Base-by-base conservation (phyloP, 2,113 vertebrate genomes). In the Sula dactylatra region DNA sequence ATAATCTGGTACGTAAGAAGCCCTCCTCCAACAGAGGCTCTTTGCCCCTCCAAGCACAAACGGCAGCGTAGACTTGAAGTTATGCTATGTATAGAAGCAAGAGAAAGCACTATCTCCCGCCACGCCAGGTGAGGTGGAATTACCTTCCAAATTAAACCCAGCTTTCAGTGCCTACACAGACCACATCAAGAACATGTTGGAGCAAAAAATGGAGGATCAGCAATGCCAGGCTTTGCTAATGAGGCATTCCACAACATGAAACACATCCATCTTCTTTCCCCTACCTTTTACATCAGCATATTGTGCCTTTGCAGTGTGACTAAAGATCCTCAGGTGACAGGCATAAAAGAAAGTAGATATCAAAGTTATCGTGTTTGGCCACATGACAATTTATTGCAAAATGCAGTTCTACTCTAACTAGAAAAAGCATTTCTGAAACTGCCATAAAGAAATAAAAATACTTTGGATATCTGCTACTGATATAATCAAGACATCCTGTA, bases 1-100 rank as follows among this genome's bases (percentile, higher is more conserved):
- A 38, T 2, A 11, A 31, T 11, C 31, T 10, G 11, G 36, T 21
- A 11, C 0, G 0, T 1, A 47, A 16, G 11, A 47, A 54, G 3
- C 34, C 8, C 64, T 50, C 32, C 29, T 64, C n/a, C 42, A 47
- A 59, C 11, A 2, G 3, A 42, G 29, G 29, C 2, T 62, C 36
- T 69, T 56, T 52, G 22, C 45, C 14, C 4, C 42, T 40, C 10
- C 26, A 42, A 34, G 26, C 31, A 67, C 42, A 73, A 69, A 22
- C 1, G 9, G 21, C 42, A 90, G 47, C 0, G 3, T 2, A 52
- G 49, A 26, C 16, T 54, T 42, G 14, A 64, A 78, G 44, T n/a
- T 54, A 26, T 5, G 13, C 38, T 32, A 16, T 2, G 1, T 11
- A 62, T 16, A 62, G 32, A 52, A 38, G n/a, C 13, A 59, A 88